phyloP scores from a whole-genome alignment of 2,113 vertebrate genomes.

The Spea multiplicata region DNA sequence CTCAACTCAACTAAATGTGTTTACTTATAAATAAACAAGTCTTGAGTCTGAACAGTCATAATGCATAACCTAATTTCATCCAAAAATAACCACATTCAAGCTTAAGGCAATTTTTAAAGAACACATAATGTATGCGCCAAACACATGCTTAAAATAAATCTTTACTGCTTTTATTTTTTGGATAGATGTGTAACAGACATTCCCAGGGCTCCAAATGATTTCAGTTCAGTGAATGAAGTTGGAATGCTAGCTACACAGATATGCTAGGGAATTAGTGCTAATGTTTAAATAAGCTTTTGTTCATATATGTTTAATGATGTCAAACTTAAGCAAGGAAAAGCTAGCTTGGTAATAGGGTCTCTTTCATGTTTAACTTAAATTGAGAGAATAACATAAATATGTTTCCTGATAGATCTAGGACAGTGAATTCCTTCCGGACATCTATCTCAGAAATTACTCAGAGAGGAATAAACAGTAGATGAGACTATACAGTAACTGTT shows the following conservation, averaged over 20 bases:
- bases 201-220: constrained; percentile 20
- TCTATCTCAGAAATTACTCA: constrained; percentile 71
- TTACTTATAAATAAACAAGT: constrained; percentile 36
- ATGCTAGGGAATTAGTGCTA: constrained; percentile 5
- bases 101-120: constrained; percentile 32
- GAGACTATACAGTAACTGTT: constrained; percentile 63
- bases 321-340: constrained; percentile 7
- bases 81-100: constrained; percentile 29
- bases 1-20: constrained; percentile 19
- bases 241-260: constrained; percentile 1
- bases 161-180: constrained; percentile 30
- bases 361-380: constrained; percentile 38
- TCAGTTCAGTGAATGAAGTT: constrained; percentile 34
- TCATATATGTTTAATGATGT: constrained; percentile 23
- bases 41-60: constrained; percentile 32
- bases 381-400: constrained; percentile 66
- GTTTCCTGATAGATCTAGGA: constrained; percentile 75
- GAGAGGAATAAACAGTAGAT: constrained; percentile 72
- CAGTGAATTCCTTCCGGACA: constrained; percentile 73
- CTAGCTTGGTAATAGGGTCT: constrained; percentile 19
- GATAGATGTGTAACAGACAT: constrained; percentile 31
- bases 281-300: constrained; percentile 21
- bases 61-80: constrained; percentile 34
- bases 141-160: constrained; percentile 41
- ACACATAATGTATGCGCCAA: constrained; percentile 40